These are phyloP conservation scores for Hermaeophaga mercurialis DNA, from an alignment of 2,888 invertebrate genomes.

Conservation along the genomic window DNA sequence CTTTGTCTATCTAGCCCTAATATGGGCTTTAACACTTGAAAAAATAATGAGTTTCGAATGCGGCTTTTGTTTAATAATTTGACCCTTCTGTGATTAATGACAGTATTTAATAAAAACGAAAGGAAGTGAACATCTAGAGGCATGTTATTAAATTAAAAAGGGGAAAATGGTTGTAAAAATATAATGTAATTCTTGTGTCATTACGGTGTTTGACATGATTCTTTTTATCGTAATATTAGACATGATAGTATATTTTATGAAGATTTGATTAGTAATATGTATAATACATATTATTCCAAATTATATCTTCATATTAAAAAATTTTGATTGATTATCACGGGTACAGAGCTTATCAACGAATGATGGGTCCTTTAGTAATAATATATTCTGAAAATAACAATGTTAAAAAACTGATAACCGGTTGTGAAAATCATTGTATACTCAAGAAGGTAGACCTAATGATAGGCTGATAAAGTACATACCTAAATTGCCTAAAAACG, in stretches of 20 bases:
- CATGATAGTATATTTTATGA: too few species aligned
- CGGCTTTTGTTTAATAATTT: constrained; percentile 17
- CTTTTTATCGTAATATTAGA: too few species aligned
- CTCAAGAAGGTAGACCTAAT: constrained; percentile 15
- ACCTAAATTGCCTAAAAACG: constrained; percentile 23
- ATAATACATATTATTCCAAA: too few species aligned
- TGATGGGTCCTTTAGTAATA: too few species aligned
- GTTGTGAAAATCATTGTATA: constrained; percentile 16
- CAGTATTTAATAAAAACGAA: constrained; percentile 21
- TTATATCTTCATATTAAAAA: too few species aligned
- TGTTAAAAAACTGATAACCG: constrained; percentile 13
- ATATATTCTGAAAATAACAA: constrained; percentile 2
- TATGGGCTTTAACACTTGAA: constrained; percentile 21
- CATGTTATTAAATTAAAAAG: constrained; percentile 12
- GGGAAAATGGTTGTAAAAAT: neutral
- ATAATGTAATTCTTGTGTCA: too few species aligned
- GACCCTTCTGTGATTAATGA: constrained; percentile 22
- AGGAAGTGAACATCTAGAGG: constrained; percentile 16
- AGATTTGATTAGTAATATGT: too few species aligned
- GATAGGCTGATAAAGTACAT: constrained; percentile 15
- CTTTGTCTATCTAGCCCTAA: constrained; percentile 21
- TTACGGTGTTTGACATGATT: neutral
- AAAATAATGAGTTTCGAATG: constrained; percentile 21
- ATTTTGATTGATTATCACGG: too few species aligned
- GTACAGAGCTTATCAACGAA: too few species aligned